Base-by-base conservation (phyloP, 2,797 vertebrate genomes). In the Mergus octosetaceus region DNA sequence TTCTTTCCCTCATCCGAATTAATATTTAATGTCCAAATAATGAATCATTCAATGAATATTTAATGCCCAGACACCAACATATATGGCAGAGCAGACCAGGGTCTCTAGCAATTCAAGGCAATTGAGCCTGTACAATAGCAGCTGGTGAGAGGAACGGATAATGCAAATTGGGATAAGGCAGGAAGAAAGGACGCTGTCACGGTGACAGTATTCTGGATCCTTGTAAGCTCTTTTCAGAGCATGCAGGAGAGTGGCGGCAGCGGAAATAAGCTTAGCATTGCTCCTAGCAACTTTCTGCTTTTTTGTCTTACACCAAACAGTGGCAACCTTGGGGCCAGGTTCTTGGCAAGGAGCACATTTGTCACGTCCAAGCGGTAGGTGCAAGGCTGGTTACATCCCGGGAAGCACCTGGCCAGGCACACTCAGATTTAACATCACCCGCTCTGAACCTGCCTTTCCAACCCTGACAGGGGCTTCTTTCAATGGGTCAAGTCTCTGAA, bases 11-110 rank as follows among this genome's bases (percentile, higher is more conserved):
- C 76, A 11, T 80, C 41, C 12, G 18, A 93, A 93, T 97, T 85
- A 97, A 98, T 98, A 97, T 97, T 98, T 98, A 95, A 98, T 97
- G 89, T 45, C 87, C 75, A 97, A 98, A 98, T 96, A 97, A 98
- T 95, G 94, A 98, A 97, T 96, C 87, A 94, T 81, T 51, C 68
- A 47, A 97, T 98, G 95, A 97, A 98, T 98, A 97, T 97, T 97
- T 97, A 97, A 98, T 96, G 70, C 43, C 66, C 1, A 8, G 94
- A 75, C 96, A 97, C 95, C 85, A 97, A 97, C 97, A 97, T 91
- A 78, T 75, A 84, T 78, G 90, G 74, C 75, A 92, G 56, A 90
- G 54, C 45, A 54, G 57, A 51, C 8, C 41, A 74, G 30, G 49
- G 85, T 85, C 43, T 90, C 69, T 47, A 45, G 92, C 58, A 87